Percentiles rank a stretch among this genome's conserved stretches.
phyloP scores from a whole-genome alignment of 2,888 invertebrate genomes.

The Nomada hirtipes region DNA sequence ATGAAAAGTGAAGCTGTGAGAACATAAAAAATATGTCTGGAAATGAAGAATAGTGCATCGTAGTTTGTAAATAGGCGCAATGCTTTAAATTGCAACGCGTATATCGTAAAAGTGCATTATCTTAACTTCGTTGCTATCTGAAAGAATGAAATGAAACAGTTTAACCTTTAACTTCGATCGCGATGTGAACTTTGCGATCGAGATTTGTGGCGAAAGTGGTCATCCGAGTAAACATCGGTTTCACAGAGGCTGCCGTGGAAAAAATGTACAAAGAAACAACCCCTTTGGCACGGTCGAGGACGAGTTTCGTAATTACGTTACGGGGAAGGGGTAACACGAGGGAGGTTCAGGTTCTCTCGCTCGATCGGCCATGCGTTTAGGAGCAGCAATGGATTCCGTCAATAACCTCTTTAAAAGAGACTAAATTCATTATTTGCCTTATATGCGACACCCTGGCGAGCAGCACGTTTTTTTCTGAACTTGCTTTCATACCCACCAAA shows the following conservation, averaged over 20 bases:
- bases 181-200: slow-evolving; percentile 46
- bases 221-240: slow-evolving; percentile 65
- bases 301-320: slow-evolving; percentile 73
- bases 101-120: not conserved
- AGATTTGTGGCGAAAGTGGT: slow-evolving; percentile 57
- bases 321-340: slow-evolving; percentile 46
- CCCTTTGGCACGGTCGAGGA: slow-evolving; percentile 66
- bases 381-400: slow-evolving; percentile 67
- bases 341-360: slow-evolving; percentile 54
- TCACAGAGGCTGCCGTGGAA: slow-evolving; percentile 26
- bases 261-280: slow-evolving; percentile 49
- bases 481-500: slow-evolving; percentile 47
- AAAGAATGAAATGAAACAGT: not conserved
- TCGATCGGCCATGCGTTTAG: slow-evolving; percentile 71
- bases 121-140: too few relatives aligned
- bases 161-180: slow-evolving; percentile 18
- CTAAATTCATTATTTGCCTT: slow-evolving; percentile 72
- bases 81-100: too few relatives aligned
- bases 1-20: too few relatives aligned
- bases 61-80: too few relatives aligned
- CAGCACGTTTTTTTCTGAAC: slow-evolving; percentile 50
- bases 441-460: slow-evolving; percentile 54
- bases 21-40: too few relatives aligned
- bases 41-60: too few relatives aligned
- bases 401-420: slow-evolving; percentile 75